Conservation (phyloP, 2,113 vertebrate genomes). For the Cyanoderma ruficeps region DNA sequence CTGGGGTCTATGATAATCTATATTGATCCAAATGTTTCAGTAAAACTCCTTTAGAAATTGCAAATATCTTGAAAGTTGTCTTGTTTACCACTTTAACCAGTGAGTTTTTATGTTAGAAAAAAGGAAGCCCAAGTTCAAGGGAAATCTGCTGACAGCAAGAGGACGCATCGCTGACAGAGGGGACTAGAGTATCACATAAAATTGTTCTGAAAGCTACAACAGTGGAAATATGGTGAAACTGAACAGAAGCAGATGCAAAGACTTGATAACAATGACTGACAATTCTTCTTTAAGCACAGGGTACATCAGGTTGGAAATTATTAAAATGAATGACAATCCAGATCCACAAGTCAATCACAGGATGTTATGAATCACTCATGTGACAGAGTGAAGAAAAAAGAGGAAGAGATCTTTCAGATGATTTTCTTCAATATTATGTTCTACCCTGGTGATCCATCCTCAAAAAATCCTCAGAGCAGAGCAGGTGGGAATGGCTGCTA, state of each 20-base stretch:
- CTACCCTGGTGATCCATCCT: not conserved
- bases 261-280: not conserved
- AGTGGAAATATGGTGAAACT: not conserved
- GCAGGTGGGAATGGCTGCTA: not conserved
- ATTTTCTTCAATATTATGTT: not conserved
- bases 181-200: not conserved
- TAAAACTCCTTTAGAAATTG: not conserved
- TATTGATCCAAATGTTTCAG: not conserved
- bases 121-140: not conserved
- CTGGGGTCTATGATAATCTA: not conserved
- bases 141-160: not conserved
- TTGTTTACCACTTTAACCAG: not conserved
- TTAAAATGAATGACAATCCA: not conserved
- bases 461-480: rapidly evolving
- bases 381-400: not conserved
- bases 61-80: not conserved
- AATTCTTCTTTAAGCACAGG: not conserved
- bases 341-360: not conserved
- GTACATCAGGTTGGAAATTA: not conserved
- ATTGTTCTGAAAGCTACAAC: not conserved
- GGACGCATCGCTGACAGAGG: not conserved
- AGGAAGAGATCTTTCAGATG: not conserved
- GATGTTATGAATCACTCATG: not conserved
- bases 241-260: not conserved
- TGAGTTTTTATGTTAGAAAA: not conserved